Conservation (phyloP, 1,140 invertebrate genomes). For the Drosophila equinoxialis region DNA sequence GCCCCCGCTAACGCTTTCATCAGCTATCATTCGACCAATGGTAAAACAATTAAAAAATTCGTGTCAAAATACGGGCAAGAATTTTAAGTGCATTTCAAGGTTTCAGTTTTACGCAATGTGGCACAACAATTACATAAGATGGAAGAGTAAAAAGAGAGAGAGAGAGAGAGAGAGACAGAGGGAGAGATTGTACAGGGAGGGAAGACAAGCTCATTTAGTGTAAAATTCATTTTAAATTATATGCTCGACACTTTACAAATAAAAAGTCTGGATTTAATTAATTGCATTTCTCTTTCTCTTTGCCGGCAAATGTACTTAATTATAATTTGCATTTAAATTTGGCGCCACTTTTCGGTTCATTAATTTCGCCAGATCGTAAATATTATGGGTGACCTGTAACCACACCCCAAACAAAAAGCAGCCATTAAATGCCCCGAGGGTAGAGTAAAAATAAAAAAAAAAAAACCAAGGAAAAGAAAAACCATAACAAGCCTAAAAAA, state of each 20-base stretch:
- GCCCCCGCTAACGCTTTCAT: not conserved
- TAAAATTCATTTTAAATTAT: slow-evolving; percentile 58
- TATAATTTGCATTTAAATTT: slow-evolving; percentile 46
- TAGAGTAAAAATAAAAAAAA: slow-evolving; percentile 29
- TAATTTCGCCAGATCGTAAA: slow-evolving; percentile 23
- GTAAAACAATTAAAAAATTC: slow-evolving; percentile 70
- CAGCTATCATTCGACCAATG: not conserved
- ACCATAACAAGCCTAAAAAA: slow-evolving; percentile 24
- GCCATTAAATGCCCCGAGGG: not conserved
- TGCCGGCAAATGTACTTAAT: slow-evolving; percentile 22
- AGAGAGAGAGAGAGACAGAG: not conserved
- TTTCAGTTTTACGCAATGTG: slow-evolving; percentile 61
- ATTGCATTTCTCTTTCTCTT: slow-evolving; percentile 24
- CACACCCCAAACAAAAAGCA: not conserved
- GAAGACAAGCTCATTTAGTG: slow-evolving; percentile 33
- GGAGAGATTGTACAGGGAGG: not conserved
- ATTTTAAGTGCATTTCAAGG: slow-evolving; percentile 78
- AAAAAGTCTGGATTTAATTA: slow-evolving; percentile 36
- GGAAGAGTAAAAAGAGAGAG: not conserved
- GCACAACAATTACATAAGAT: slow-evolving; percentile 45
- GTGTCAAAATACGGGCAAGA: slow-evolving; percentile 72
- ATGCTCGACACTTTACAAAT: slow-evolving; percentile 13
- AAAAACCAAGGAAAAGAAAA: not conserved
- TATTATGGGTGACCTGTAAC: not conserved
- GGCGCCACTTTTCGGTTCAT: slow-evolving; percentile 14